Evolutionary conservation across 92 coral and sea anemone genomes (phyloP).

Genomic region (Porites divaricata): DNA sequence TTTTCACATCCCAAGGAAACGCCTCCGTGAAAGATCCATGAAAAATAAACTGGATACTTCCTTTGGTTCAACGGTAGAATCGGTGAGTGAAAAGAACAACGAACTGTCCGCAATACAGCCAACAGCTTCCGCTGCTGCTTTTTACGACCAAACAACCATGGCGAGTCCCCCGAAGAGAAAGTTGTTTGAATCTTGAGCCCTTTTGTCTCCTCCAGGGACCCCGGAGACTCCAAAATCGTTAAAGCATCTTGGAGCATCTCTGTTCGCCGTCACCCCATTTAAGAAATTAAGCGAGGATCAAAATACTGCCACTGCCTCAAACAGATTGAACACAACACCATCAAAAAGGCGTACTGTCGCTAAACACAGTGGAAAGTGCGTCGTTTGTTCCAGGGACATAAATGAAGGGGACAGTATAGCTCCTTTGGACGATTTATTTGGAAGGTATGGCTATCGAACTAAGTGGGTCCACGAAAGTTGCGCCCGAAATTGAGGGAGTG

Average conservation of each 20-base stretch:
- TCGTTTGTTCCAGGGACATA: too few relatives aligned
- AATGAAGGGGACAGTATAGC: too few relatives aligned
- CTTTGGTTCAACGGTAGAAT: neutral
- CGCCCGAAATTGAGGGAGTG: too few relatives aligned
- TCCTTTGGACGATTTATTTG: too few relatives aligned
- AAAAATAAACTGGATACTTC: neutral
- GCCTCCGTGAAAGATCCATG: neutral
- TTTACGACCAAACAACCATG: neutral
- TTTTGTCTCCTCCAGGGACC: slow-evolving; percentile 13
- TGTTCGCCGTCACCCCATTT: slow-evolving; percentile 2
- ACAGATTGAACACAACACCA: neutral
- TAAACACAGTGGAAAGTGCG: neutral
- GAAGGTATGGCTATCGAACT: too few relatives aligned
- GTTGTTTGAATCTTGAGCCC: neutral
- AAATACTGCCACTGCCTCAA: neutral
- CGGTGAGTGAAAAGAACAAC: neutral
- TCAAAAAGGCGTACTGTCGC: neutral
- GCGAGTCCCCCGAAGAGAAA: neutral
- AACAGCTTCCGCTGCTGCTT: neutral
- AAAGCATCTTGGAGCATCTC: neutral
- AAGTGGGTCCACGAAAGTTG: too few relatives aligned
- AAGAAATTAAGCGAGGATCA: neutral
- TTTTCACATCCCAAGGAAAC: neutral
- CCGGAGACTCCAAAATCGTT: slow-evolving; percentile 16
- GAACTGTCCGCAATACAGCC: neutral